phyloP scores from a whole-genome alignment of 2,113 vertebrate genomes.

The Romanogobio albipinnatus region DNA sequence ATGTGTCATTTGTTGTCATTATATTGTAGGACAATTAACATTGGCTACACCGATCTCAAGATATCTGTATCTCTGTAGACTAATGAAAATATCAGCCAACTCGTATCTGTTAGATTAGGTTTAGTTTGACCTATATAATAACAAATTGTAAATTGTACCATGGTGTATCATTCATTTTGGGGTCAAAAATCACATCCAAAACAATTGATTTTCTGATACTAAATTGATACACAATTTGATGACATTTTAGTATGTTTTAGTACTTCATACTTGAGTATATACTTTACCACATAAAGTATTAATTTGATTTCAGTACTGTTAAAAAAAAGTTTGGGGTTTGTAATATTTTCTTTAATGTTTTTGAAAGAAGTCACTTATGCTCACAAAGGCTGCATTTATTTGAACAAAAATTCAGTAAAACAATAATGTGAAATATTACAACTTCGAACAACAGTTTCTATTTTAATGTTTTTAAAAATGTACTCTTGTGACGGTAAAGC shows the following conservation, averaged over 20 bases:
- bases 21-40: background rate
- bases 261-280: background rate
- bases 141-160: background rate
- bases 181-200: too few species aligned
- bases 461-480: background rate
- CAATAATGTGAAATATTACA: background rate
- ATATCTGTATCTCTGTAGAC: background rate
- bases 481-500: background rate
- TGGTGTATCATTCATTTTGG: background rate
- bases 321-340: background rate
- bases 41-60: background rate
- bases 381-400: background rate
- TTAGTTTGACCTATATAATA: background rate
- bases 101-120: background rate
- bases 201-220: background rate
- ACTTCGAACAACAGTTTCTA: background rate
- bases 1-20: background rate
- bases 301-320: background rate
- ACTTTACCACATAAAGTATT: background rate
- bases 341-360: background rate
- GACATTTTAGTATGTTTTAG: background rate
- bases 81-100: background rate
- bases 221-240: background rate
- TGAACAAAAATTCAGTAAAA: background rate
- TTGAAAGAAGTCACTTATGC: background rate